Evolutionary conservation across 2,113 vertebrate genomes (phyloP).

Genomic region (Copsychus sechellarum): DNA sequence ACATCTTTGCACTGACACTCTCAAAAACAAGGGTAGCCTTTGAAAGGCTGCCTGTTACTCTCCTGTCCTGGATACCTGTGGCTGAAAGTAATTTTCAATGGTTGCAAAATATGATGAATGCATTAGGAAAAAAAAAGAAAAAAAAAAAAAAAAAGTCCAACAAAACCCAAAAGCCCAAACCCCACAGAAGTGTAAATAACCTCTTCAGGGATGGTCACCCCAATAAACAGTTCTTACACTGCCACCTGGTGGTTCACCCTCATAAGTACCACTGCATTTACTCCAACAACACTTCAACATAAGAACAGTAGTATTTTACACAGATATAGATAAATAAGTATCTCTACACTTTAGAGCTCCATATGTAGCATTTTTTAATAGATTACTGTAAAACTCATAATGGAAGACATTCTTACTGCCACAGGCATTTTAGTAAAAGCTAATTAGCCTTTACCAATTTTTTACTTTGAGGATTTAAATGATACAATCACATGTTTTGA

Average conservation of each 20-base stretch:
- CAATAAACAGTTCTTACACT: slow-evolving; percentile 12
- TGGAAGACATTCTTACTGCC: background rate
- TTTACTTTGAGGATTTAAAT: background rate
- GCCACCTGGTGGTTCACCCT: slow-evolving; percentile 68
- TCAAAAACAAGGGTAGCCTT: background rate
- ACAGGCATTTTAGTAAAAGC: background rate
- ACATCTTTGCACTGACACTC: fast-evolving
- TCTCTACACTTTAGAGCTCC: background rate
- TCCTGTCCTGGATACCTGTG: background rate
- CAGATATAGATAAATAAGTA: background rate
- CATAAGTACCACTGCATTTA: background rate
- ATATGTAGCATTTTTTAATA: background rate
- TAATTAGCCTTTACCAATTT: background rate
- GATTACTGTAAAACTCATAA: background rate
- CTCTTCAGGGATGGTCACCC: background rate
- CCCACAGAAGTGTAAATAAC: background rate
- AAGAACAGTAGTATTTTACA: background rate
- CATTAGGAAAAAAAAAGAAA: background rate
- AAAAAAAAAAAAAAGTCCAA: no score
- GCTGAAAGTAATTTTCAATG: background rate
- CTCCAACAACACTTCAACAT: background rate
- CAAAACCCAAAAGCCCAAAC: background rate
- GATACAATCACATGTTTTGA: background rate
- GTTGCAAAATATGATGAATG: background rate
- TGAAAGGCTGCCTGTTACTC: background rate